These are phyloP conservation scores for Amblyjoppa fuscipennis DNA, from an alignment of 2,888 invertebrate species.

Conservation along the genomic window DNA sequence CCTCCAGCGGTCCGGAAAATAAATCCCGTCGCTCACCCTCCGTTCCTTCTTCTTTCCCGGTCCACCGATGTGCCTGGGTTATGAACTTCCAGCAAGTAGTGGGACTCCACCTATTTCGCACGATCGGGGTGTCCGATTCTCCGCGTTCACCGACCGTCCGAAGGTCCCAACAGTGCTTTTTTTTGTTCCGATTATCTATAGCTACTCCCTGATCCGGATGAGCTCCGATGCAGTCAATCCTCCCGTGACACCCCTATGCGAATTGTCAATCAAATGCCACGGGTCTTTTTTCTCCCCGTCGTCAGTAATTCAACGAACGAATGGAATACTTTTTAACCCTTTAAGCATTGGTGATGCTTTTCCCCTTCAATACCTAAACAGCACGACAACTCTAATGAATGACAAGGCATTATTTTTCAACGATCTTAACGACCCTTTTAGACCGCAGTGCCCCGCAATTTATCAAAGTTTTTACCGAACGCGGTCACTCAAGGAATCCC, in stretches of 20 bases:
- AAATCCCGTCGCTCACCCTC: conserved; percentile 72
- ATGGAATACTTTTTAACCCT: not conserved
- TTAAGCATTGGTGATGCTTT: not conserved
- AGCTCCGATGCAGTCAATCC: conserved; percentile 5
- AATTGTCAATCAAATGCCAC: not conserved
- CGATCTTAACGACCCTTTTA: not conserved
- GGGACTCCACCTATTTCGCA: conserved; percentile 22
- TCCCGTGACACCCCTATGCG: not conserved
- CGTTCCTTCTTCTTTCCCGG: conserved; percentile 1
- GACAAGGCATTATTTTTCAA: not conserved
- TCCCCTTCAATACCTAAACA: not conserved
- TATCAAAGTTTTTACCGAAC: not conserved
- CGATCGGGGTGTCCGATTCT: conserved; percentile 23
- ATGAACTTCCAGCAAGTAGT: conserved; percentile 43
- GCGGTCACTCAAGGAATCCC: not conserved
- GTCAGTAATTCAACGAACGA: not conserved
- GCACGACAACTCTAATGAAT: not conserved
- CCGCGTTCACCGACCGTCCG: conserved; percentile 1
- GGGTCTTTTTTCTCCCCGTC: not conserved
- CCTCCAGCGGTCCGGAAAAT: conserved; percentile 80
- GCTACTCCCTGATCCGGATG: conserved; percentile 9
- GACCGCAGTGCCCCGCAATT: not conserved
- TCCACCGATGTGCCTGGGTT: conserved; percentile 30
- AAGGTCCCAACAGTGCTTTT: conserved; percentile 7
- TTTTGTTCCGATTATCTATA: not conserved